Conservation (phyloP, 2,113 vertebrate species). For the Lagopus leucura region DNA sequence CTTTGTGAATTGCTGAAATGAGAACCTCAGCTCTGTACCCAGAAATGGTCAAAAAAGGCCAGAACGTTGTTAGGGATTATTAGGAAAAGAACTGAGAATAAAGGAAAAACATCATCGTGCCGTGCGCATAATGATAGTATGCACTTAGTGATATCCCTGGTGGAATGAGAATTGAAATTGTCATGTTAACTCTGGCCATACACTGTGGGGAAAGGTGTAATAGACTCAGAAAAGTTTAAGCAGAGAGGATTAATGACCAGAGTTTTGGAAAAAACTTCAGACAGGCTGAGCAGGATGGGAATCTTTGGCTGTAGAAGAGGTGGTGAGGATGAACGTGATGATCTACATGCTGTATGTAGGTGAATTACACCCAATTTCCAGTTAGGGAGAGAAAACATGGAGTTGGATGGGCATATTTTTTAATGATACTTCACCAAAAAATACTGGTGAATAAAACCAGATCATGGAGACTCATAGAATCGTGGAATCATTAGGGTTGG, state of each 20-base stretch:
- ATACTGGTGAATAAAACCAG: neutral
- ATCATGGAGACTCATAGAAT: neutral
- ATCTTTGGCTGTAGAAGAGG: neutral
- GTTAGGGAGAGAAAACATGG: neutral
- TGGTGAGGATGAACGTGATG: neutral
- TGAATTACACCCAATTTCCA: neutral
- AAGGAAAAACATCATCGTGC: neutral
- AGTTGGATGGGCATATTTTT: neutral
- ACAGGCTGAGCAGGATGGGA: neutral
- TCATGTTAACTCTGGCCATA: neutral
- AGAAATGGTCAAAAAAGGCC: neutral
- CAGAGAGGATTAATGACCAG: neutral
- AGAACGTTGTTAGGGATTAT: neutral
- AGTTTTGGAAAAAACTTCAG: neutral
- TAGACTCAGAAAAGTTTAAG: neutral
- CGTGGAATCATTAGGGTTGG: no score
- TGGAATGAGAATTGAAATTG: neutral
- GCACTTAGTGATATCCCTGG: neutral
- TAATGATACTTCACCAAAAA: neutral
- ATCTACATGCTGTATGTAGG: neutral
- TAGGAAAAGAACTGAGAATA: neutral
- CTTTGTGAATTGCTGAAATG: neutral
- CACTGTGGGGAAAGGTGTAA: neutral
- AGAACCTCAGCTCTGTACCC: neutral
- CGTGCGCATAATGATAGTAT: fast-evolving